Evolutionary conservation across 2,888 invertebrate genomes (phyloP).

Genomic region (Diarsia mendica): DNA sequence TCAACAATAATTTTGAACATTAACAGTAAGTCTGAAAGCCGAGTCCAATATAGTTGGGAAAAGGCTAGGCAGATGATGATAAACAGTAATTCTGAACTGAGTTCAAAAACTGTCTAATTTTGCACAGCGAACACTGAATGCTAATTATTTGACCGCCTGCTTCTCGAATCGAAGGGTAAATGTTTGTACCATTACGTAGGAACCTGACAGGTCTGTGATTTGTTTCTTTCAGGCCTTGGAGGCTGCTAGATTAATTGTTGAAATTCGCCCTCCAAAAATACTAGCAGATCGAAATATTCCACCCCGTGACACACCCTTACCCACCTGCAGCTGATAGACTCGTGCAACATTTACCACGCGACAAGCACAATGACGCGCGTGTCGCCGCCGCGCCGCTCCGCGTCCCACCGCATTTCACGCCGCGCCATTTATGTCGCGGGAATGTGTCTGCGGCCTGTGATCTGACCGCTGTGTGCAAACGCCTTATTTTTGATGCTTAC

Average conservation of each 20-base stretch:
- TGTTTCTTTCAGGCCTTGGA: too few relatives aligned
- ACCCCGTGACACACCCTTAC: conserved; percentile 27
- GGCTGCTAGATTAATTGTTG: too few relatives aligned
- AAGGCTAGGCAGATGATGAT: too few relatives aligned
- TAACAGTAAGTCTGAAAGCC: neutral
- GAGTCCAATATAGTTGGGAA: too few relatives aligned
- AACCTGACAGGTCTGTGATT: too few relatives aligned
- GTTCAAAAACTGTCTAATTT: neutral
- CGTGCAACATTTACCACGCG: conserved; percentile 58
- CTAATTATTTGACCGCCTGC: too few relatives aligned
- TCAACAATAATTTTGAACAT: neutral
- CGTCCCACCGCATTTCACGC: conserved; percentile 55
- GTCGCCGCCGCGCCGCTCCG: conserved; percentile 32
- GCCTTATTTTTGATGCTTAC: conserved; percentile 26
- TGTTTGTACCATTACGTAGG: too few relatives aligned
- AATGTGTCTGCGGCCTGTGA: conserved; percentile 53
- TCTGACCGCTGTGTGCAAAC: conserved; percentile 28
- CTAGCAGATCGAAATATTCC: neutral
- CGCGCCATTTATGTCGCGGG: conserved; percentile 51
- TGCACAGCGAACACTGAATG: neutral
- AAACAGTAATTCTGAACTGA: neutral
- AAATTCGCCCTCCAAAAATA: neutral
- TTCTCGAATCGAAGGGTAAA: too few relatives aligned
- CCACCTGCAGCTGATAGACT: conserved; percentile 61
- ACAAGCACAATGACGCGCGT: conserved; percentile 43